Percentiles rank a stretch among this genome's conserved stretches.
Conservation (phyloP, 1,140 invertebrate species). For the Solenopsis invicta region DNA sequence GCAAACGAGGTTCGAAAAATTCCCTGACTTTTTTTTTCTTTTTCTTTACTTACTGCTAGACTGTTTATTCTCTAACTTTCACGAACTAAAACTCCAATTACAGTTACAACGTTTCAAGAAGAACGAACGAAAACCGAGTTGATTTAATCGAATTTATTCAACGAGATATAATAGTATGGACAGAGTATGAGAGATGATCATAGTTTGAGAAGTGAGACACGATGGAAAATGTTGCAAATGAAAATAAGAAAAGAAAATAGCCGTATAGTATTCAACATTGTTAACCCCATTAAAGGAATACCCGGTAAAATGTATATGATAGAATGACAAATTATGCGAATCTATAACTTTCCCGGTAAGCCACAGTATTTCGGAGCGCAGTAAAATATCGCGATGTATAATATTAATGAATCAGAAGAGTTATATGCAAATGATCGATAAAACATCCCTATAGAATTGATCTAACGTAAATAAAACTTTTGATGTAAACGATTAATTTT, state of each 20-base stretch:
- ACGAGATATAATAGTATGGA: background rate
- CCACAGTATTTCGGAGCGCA: background rate
- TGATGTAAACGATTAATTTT: background rate
- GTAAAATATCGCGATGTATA: slow-evolving; percentile 14
- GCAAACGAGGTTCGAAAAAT: background rate
- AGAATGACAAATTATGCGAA: background rate
- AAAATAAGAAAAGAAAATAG: background rate
- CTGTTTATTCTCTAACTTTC: slow-evolving; percentile 1
- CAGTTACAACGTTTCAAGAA: slow-evolving; percentile 14
- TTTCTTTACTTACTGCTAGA: background rate
- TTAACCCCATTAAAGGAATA: background rate
- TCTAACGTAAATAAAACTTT: no score
- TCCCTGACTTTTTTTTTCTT: background rate
- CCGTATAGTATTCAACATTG: background rate
- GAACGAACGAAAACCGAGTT: background rate
- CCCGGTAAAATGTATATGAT: background rate
- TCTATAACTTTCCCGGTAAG: background rate
- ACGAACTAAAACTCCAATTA: slow-evolving; percentile 7
- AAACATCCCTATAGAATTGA: background rate
- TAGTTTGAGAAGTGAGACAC: background rate
- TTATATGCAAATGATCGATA: background rate
- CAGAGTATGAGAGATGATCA: slow-evolving; percentile 11
- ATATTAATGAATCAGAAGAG: slow-evolving; percentile 10
- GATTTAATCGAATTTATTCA: slow-evolving; percentile 14
- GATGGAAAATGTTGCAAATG: background rate